Percentiles rank a stretch among this genome's conserved stretches.
These are phyloP conservation scores for Fulmarus glacialis DNA, from an alignment of 2,113 vertebrate genomes.

Conservation along the genomic window DNA sequence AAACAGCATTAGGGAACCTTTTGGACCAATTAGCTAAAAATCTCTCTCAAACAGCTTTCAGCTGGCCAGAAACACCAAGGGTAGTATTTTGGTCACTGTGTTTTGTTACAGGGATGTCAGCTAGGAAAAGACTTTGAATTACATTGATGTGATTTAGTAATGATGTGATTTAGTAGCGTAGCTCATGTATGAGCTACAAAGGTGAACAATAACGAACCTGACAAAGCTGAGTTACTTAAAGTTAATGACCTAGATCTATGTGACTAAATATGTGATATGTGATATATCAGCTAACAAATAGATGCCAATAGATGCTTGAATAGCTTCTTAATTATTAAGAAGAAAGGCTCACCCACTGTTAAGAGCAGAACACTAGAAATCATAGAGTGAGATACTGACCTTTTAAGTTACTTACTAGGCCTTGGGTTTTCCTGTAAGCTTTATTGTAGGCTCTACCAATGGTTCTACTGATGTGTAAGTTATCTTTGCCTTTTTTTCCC, in stretches of 20 bases:
- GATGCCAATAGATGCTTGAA: neutral
- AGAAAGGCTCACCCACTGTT: neutral
- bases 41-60: neutral
- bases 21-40: neutral
- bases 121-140: neutral
- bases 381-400: neutral
- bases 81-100: neutral
- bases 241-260: neutral
- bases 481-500: neutral
- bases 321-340: neutral
- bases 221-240: neutral
- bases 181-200: neutral
- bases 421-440: neutral
- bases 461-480: neutral
- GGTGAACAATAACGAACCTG: neutral
- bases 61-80: neutral
- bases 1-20: neutral
- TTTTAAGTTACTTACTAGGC: neutral
- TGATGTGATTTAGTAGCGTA: neutral
- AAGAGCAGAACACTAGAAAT: neutral
- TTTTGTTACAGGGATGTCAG: neutral
- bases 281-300: neutral
- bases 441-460: neutral
- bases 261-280: neutral
- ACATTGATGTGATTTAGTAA: neutral